Percentiles rank a stretch among this genome's conserved stretches.
phyloP scores from a whole-genome alignment of 2,113 vertebrate species.

The Pachyramphus minor region DNA sequence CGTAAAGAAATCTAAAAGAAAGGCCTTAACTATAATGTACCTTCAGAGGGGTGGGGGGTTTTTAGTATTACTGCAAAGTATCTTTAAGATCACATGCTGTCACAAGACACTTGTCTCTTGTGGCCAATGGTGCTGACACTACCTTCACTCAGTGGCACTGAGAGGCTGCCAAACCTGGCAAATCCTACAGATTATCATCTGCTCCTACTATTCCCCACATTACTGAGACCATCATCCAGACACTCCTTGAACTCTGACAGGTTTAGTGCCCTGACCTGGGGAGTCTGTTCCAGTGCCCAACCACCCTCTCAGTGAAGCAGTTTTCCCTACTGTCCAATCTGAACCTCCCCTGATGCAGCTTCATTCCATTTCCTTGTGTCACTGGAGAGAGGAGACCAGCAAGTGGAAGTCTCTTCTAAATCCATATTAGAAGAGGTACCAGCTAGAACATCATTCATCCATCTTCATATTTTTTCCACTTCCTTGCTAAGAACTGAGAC shows the following conservation, averaged over 20 bases:
- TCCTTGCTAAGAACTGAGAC: background rate
- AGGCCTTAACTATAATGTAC: background rate
- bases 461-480: background rate
- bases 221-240: background rate
- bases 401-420: background rate
- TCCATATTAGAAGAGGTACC: background rate
- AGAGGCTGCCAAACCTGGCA: background rate
- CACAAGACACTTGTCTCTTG: background rate
- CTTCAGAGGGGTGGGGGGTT: background rate
- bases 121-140: background rate
- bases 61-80: background rate
- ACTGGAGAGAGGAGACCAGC: background rate
- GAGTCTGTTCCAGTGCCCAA: background rate
- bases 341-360: background rate
- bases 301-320: background rate
- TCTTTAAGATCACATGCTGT: background rate
- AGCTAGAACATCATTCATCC: background rate
- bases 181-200: background rate
- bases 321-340: background rate
- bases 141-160: rapidly evolving
- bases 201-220: background rate
- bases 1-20: background rate
- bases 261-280: background rate
- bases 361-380: background rate
- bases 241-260: background rate